Conservation (phyloP, 2,113 vertebrate species). For the Anas platyrhynchos region DNA sequence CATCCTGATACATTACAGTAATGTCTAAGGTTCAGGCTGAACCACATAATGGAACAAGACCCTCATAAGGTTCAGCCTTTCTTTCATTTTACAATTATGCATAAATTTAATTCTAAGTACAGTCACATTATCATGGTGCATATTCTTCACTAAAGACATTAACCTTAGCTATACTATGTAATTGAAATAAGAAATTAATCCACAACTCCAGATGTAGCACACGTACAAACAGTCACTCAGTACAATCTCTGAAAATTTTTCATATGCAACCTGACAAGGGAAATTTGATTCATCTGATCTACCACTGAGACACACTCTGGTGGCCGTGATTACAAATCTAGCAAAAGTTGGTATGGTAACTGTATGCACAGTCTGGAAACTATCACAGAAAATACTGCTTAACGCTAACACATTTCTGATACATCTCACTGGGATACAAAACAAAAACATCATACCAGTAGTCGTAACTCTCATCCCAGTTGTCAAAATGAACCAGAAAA, state of each 20-base stretch:
- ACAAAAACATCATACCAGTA: constrained; percentile 82
- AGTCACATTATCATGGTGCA: neutral
- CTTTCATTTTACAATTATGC: neutral
- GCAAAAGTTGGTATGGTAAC: neutral
- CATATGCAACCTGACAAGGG: neutral
- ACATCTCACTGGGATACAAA: neutral
- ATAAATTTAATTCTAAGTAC: neutral
- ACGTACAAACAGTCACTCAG: fast-evolving
- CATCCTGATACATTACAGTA: neutral
- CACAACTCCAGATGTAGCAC: neutral
- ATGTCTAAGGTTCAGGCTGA: neutral
- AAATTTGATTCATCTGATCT: neutral
- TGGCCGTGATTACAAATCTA: neutral
- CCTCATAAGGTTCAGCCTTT: neutral
- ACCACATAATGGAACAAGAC: neutral
- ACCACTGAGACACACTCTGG: neutral
- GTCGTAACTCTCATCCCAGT: constrained; percentile 90
- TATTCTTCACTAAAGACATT: neutral
- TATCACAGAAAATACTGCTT: neutral
- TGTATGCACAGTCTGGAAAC: neutral
- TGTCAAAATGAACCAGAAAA: constrained; percentile 90
- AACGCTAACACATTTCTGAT: neutral
- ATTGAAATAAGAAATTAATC: neutral
- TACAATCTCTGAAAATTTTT: neutral
- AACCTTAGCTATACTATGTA: neutral